A percentile compares a stretch with the other conserved stretches of the same genome.
phyloP scores from a whole-genome alignment of 2,113 vertebrate species.

The Formicarius rufipectus region DNA sequence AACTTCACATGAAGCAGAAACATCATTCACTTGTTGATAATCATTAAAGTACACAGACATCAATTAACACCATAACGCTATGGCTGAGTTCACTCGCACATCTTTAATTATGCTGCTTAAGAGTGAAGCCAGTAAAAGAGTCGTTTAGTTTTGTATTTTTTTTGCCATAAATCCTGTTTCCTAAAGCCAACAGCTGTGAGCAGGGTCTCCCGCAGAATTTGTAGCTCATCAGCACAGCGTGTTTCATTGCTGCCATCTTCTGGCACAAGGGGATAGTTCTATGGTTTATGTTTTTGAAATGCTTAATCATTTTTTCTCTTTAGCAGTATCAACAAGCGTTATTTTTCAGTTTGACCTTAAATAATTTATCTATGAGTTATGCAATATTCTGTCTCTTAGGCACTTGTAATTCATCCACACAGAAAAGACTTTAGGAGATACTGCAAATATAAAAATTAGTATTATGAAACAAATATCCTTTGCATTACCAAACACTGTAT shows the following conservation, averaged over 20 bases:
- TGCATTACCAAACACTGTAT: neutral
- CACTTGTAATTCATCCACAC: neutral
- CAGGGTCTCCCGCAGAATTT: accelerated
- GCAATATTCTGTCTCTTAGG: neutral
- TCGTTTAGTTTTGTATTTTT: neutral
- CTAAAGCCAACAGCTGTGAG: neutral
- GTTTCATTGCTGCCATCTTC: conserved; percentile 71
- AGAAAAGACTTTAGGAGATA: neutral
- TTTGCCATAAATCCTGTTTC: neutral
- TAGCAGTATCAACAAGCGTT: accelerated
- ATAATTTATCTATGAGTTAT: neutral
- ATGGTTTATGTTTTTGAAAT: neutral
- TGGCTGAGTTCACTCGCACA: neutral
- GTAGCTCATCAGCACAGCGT: accelerated
- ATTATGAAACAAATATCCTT: neutral
- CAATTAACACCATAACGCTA: neutral
- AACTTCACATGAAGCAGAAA: neutral
- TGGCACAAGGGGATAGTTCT: neutral
- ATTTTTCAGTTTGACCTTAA: neutral
- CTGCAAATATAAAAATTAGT: neutral
- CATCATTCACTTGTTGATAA: neutral
- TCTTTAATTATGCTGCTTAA: neutral
- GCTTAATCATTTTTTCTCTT: neutral
- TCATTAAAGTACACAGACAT: neutral
- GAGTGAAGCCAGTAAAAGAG: neutral